Conservation (phyloP, 2,113 vertebrate species). For the Etheostoma cragini region DNA sequence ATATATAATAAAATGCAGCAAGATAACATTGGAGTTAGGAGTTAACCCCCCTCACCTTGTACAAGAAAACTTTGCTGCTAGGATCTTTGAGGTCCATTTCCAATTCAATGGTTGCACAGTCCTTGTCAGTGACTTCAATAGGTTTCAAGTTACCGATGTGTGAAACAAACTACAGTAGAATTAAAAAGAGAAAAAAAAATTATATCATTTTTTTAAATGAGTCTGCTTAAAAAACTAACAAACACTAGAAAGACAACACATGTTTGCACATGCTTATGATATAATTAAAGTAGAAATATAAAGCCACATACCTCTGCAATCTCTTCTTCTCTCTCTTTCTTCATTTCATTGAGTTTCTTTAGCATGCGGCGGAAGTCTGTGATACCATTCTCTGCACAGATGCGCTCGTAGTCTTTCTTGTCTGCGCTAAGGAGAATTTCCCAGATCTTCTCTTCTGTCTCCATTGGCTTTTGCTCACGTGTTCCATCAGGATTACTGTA, state of each 20-base stretch:
- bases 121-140: constrained; percentile 81
- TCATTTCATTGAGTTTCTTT: constrained; percentile 88
- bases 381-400: constrained; percentile 88
- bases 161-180: constrained; percentile 82
- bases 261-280: neutral
- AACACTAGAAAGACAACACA: neutral
- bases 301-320: constrained; percentile 82
- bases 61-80: constrained; percentile 87
- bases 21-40: neutral
- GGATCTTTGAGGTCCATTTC: constrained; percentile 90
- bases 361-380: constrained; percentile 92
- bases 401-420: constrained; percentile 91
- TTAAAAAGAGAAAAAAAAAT: neutral
- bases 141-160: constrained; percentile 84
- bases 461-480: constrained; percentile 67
- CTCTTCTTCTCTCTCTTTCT: constrained; percentile 82
- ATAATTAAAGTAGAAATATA: neutral
- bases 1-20: neutral
- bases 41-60: constrained; percentile 86
- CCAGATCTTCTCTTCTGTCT: constrained; percentile 86
- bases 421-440: constrained; percentile 91
- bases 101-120: constrained; percentile 86
- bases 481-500: constrained; percentile 69
- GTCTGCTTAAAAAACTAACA: neutral
- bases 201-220: neutral